Evolutionary conservation across 1,140 invertebrate genomes (phyloP).

Genomic region (Saxidomus purpurata): DNA sequence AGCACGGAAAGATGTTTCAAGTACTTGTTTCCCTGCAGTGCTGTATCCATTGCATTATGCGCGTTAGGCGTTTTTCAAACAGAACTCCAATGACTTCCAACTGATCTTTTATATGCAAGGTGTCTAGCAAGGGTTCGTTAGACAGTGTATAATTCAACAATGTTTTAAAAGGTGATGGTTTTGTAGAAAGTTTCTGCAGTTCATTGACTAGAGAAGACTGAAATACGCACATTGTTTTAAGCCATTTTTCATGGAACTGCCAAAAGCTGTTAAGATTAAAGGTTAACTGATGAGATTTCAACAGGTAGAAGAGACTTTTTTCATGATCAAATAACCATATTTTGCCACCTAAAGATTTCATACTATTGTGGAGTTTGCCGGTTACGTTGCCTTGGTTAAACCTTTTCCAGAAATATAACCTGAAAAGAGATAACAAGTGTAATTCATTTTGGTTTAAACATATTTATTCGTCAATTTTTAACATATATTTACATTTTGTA

Average conservation of each 20-base stretch:
- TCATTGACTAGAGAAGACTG: neutral
- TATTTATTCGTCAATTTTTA: no score
- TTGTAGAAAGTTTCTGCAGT: neutral
- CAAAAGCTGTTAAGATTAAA: neutral
- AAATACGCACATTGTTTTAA: neutral
- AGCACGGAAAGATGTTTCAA: no score
- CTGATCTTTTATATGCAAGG: neutral
- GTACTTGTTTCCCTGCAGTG: no score
- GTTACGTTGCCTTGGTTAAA: neutral
- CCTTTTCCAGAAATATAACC: neutral
- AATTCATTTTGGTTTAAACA: no score
- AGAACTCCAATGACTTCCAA: neutral
- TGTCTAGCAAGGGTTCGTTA: neutral
- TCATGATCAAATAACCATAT: conserved; percentile 4
- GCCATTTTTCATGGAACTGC: neutral
- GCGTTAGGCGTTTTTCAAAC: neutral
- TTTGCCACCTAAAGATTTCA: neutral
- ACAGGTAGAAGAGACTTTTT: neutral
- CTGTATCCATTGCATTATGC: neutral
- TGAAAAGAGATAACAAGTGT: neutral
- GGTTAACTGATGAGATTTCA: neutral
- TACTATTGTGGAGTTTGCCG: neutral
- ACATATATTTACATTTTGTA: neutral
- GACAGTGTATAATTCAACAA: neutral
- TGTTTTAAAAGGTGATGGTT: neutral